Conservation (phyloP, 2,888 invertebrate genomes). For the Acanthosepion pharaonis region DNA sequence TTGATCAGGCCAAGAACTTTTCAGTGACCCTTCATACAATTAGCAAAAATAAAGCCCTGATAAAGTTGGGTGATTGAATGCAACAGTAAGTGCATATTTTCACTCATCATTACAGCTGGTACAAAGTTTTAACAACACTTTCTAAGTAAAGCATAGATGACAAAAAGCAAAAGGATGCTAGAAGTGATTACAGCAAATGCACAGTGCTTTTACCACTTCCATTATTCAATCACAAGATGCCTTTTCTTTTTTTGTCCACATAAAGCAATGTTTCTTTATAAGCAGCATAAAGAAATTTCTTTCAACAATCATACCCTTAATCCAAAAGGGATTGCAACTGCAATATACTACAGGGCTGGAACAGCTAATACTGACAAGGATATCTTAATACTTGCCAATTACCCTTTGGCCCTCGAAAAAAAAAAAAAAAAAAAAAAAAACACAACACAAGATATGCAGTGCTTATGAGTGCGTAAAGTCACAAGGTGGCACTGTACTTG, state of each 20-base stretch:
- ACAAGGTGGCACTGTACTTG: conserved; percentile 10
- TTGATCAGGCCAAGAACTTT: too few species aligned
- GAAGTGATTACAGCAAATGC: too few species aligned
- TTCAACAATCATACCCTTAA: background rate
- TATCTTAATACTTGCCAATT: background rate
- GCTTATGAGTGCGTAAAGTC: background rate
- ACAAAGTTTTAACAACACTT: too few species aligned
- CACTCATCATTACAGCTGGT: background rate
- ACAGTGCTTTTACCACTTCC: too few species aligned
- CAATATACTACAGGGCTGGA: too few species aligned
- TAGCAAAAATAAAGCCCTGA: too few species aligned
- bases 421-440: background rate
- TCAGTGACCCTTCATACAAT: too few species aligned
- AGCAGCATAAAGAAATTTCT: background rate
- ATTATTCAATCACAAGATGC: background rate
- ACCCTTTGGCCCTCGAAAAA: background rate
- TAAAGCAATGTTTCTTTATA: background rate
- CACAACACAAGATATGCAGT: background rate
- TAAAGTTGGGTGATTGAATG: too few species aligned
- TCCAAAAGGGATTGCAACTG: background rate
- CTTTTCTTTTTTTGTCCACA: background rate
- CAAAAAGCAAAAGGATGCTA: too few species aligned
- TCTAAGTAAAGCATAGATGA: too few species aligned
- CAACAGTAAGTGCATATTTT: background rate
- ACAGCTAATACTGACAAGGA: background rate